These are phyloP conservation scores for Potamilus streckersoni DNA, from an alignment of 1,140 invertebrate genomes.

Conservation along the genomic window DNA sequence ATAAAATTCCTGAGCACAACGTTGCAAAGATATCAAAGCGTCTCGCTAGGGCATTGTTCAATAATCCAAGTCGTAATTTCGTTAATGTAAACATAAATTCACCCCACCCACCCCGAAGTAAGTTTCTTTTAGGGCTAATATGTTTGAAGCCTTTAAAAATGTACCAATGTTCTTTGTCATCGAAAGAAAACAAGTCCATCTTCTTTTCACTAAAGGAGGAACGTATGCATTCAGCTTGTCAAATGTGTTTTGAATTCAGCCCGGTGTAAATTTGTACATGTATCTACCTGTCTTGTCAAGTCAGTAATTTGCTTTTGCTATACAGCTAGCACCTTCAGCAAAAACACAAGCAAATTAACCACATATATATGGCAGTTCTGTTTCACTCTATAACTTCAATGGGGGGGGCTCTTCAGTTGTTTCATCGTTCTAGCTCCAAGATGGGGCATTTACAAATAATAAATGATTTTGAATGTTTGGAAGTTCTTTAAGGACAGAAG, in stretches of 20 bases:
- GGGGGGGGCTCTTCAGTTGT: too few relatives aligned
- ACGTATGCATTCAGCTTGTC: conserved; percentile 9
- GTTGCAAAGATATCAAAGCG: background rate
- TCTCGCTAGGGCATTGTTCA: background rate
- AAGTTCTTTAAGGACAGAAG: too few relatives aligned
- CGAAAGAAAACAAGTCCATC: conserved; percentile 9
- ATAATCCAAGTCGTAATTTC: conserved; percentile 3
- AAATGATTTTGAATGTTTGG: too few relatives aligned
- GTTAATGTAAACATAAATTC: conserved; percentile 8
- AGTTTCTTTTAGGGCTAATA: conserved; percentile 1
- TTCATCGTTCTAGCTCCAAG: too few relatives aligned
- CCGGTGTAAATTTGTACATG: conserved; percentile 1
- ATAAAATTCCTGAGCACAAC: background rate
- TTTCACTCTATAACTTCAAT: too few relatives aligned
- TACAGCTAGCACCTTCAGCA: too few relatives aligned
- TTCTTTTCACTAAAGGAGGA: conserved; percentile 3
- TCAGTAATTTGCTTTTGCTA: background rate
- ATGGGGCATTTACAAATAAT: too few relatives aligned
- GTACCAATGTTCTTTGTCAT: background rate
- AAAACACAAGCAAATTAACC: too few relatives aligned
- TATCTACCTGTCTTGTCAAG: background rate
- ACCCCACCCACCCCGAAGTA: conserved; percentile 1
- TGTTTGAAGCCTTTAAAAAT: background rate
- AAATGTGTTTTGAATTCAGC: background rate
- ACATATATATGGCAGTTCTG: too few relatives aligned